Evolutionary conservation across 2,888 invertebrate genomes (phyloP), one percentile per base, ranked within the genome.

Genomic region (Hololepta plana): DNA sequence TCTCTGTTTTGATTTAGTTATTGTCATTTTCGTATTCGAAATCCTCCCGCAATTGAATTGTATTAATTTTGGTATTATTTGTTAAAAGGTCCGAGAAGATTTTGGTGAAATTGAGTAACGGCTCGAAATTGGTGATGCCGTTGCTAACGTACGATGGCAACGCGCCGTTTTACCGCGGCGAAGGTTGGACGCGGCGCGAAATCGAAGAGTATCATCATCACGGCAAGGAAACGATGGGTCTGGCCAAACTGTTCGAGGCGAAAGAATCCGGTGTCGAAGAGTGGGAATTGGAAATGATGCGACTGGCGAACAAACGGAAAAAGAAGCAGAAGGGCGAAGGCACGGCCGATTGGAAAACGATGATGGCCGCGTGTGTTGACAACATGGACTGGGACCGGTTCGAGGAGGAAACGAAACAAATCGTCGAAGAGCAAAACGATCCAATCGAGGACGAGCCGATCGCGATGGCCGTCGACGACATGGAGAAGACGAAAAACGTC

Each of bases 41-140:
- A n/a, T n/a, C n/a, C n/a, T n/a, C n/a, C n/a, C n/a, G n/a, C n/a
- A n/a, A n/a, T n/a, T n/a, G n/a, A n/a, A n/a, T n/a, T n/a, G n/a
- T n/a, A n/a, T n/a, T n/a, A n/a, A n/a, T n/a, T n/a, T n/a, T n/a
- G n/a, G n/a, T n/a, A n/a, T n/a, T n/a, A n/a, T n/a, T n/a, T n/a
- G n/a, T n/a, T n/a, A n/a, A n/a, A n/a, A n/a, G n/a, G n/a, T 69
- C 69, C 27, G 76, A 77, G 43, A 74, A 72, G 29, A 70, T 79
- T 35, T 53, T 77, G 4, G 62, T 80, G 8, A 67, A 72, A 51
- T 58, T 72, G 38, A 69, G 67, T 44, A 68, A 73, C 40, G 75
- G 74, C 2, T 65, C 66, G 25, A 73, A 69, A 52, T 66, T 79
- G 7, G 70, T 73, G 2, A 63, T 79, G 47, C 74, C 74, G 1